phyloP scores from a whole-genome alignment of 2,888 invertebrate species.

The Idaea straminata region DNA sequence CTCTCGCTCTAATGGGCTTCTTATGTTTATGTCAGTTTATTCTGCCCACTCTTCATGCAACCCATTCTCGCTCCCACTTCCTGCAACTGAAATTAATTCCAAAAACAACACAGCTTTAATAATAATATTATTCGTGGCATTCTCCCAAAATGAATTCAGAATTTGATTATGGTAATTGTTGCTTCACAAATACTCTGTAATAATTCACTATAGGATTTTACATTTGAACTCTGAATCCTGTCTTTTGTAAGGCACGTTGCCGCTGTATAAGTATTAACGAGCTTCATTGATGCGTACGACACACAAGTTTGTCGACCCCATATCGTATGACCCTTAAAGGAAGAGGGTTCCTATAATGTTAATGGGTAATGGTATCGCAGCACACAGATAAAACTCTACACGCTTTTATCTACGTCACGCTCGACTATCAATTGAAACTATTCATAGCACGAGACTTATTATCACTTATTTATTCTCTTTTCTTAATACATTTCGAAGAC shows the following conservation, averaged over 20 bases:
- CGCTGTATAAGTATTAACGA: slow-evolving; percentile 34
- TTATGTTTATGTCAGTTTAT: slow-evolving; percentile 49
- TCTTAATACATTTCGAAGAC: slow-evolving; percentile 30
- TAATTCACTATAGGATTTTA: slow-evolving; percentile 22
- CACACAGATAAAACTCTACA: slow-evolving; percentile 50
- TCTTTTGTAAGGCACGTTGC: slow-evolving; percentile 35
- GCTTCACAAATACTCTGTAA: slow-evolving; percentile 16
- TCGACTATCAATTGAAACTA: slow-evolving; percentile 45
- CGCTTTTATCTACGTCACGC: slow-evolving; percentile 68
- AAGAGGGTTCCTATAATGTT: slow-evolving; percentile 67
- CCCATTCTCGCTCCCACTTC: slow-evolving; percentile 23
- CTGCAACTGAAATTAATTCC: slow-evolving; percentile 31
- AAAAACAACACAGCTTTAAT: slow-evolving; percentile 18
- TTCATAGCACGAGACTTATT: slow-evolving; percentile 35
- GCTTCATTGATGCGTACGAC: slow-evolving; percentile 47
- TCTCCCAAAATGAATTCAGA: slow-evolving; percentile 29
- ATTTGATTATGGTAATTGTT: slow-evolving; percentile 32
- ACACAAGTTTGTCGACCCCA: slow-evolving; percentile 66
- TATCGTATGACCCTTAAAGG: slow-evolving; percentile 61
- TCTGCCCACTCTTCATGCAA: slow-evolving; percentile 29
- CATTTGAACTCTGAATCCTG: slow-evolving; percentile 37
- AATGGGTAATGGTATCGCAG: slow-evolving; percentile 55
- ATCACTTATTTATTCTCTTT: slow-evolving; percentile 23
- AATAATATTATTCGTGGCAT: slow-evolving; percentile 24
- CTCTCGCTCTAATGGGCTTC: slow-evolving; percentile 49